Percentiles rank a stretch among this genome's conserved stretches.
These are phyloP conservation scores for Hypomesus transpacificus DNA, from an alignment of 2,113 vertebrate species.

Conservation along the genomic window DNA sequence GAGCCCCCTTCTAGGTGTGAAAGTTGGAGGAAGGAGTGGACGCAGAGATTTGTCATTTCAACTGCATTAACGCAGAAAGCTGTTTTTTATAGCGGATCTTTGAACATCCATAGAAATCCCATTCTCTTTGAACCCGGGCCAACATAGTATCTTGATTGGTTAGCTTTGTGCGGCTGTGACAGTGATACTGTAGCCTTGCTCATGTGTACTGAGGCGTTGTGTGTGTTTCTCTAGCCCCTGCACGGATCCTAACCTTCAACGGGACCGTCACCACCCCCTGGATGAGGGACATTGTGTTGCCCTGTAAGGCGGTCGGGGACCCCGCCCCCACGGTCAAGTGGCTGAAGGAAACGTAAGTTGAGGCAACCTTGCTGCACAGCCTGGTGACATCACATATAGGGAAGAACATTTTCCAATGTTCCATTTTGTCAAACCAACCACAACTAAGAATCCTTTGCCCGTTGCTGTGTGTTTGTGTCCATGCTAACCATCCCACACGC, in stretches of 20 bases:
- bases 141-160: no score
- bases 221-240: constrained; percentile 76
- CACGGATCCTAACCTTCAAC: constrained; percentile 93
- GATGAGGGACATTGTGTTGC: constrained; percentile 96
- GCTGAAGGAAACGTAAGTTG: constrained; percentile 95
- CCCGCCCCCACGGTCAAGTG: constrained; percentile 92
- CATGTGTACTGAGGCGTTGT: constrained; percentile 7
- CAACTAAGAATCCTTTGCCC: no score
- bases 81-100: no score
- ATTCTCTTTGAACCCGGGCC: no score
- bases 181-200: not conserved
- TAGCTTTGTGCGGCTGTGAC: no score
- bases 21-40: no score
- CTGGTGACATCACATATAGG: not conserved
- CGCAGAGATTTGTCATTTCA: no score
- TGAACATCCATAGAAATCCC: not conserved
- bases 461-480: constrained; percentile 10
- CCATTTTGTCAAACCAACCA: not conserved
- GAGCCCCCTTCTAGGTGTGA: no score
- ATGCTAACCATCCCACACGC: not conserved
- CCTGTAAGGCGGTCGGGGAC: constrained; percentile 94
- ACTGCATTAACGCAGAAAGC: no score
- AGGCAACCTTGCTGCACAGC: not conserved
- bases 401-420: not conserved
- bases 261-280: constrained; percentile 94